Percentiles rank a stretch among this genome's conserved stretches.
Conservation (phyloP, 2,797 vertebrate genomes). For the Potorous gilbertii region DNA sequence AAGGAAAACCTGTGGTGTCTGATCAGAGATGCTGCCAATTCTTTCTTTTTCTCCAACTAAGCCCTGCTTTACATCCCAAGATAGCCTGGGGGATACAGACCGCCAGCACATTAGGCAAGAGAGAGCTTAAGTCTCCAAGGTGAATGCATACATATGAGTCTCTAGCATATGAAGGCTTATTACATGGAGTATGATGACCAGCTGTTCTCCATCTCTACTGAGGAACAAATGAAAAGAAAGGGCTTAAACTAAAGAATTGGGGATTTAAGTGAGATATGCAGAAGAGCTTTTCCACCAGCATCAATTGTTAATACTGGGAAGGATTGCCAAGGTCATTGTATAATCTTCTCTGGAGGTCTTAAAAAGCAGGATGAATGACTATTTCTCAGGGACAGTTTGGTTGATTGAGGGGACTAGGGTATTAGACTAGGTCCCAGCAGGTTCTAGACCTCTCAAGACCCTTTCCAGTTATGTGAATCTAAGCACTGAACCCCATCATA, state of each 20-base stretch:
- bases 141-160: not conserved
- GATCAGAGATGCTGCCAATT: not conserved
- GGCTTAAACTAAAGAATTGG: not conserved
- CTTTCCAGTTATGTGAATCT: not conserved
- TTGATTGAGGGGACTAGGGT: not conserved
- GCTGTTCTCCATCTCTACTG: not conserved
- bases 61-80: not conserved
- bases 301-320: not conserved
- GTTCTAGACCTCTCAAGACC: not conserved
- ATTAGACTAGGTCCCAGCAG: not conserved
- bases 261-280: not conserved
- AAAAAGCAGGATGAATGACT: not conserved
- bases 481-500: not conserved
- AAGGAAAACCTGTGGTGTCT: not conserved
- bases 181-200: not conserved
- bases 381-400: not conserved
- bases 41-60: no score
- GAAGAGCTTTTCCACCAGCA: not conserved
- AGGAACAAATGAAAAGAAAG: not conserved
- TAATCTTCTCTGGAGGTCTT: not conserved
- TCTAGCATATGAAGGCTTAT: not conserved
- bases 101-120: slow-evolving; percentile 1
- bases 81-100: not conserved
- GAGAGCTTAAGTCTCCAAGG: not conserved
- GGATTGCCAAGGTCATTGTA: not conserved